Base-by-base conservation (phyloP, 1,140 invertebrate species). In the Latrodectus geometricus region DNA sequence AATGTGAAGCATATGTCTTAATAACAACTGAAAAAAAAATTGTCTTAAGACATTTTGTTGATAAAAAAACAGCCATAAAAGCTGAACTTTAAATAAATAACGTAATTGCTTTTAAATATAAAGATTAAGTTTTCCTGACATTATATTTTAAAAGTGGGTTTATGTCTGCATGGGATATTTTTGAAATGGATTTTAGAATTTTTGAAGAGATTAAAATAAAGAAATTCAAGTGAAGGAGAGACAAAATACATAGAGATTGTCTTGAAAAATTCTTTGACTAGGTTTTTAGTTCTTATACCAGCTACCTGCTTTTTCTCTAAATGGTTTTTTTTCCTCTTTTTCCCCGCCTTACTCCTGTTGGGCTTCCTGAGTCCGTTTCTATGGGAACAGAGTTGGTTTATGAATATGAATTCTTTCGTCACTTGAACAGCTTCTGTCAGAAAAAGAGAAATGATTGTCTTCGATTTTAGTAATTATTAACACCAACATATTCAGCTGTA, bases 371-470 rank as follows among this genome's bases (percentile, higher is more conserved):
- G 48, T 74, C 56, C 52, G 80, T 83, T 83, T 23, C 80, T 74
- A 83, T 83, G 70, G 72, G 21, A 74, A 83, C 70, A 48, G 70
- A 83, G 80, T 83, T 74, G 80, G 80, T 70, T 83, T 83, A 83
- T 83, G 80, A 83, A 83, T 83, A 83, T 83, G 80, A 83, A 83
- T 74, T 83, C 80, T 74, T 80, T 49, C 54, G 23, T 83, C 80
- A 83, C 80, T 83, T 83, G 80, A 83, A 74, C 80, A 83, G 80
- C 80, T 83, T 83, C 80, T 74, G 70, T 83, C 52, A 83, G 50
- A 61, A 15, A 49, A 74, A 74, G 80, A 83, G 70, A 74, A 83
- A 73, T 74, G 70, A 74, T 49, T n/a, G 14, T n/a, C 56, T 48
- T 48, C 70, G 17, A 14, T 65, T 74, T 20, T 50, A 74, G 70